These are phyloP conservation scores for Noctua comes DNA, from an alignment of 2,888 invertebrate species.

Conservation along the genomic window DNA sequence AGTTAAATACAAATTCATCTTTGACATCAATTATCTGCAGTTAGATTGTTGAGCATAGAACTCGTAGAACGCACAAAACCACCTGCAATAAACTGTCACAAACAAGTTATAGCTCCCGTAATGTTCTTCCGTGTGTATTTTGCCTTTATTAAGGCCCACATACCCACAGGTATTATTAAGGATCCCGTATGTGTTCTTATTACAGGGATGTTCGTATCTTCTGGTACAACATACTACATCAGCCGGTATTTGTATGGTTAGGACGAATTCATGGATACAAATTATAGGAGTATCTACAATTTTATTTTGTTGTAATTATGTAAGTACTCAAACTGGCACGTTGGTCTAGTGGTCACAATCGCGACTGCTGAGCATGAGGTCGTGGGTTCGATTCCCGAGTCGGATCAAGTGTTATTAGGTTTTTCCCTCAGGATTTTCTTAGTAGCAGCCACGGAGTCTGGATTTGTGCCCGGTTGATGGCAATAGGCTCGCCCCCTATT, in stretches of 20 bases:
- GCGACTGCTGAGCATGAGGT: no score
- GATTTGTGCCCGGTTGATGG: no score
- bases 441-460: no score
- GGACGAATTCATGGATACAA: background rate
- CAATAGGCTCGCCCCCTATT: no score
- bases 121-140: background rate
- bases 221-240: background rate
- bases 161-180: conserved; percentile 29
- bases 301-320: background rate
- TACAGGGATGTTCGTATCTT: background rate
- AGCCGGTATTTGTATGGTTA: conserved; percentile 3
- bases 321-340: no score
- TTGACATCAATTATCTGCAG: no score
- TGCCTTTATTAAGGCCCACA: conserved; percentile 11
- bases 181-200: background rate
- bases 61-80: background rate
- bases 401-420: no score
- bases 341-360: no score
- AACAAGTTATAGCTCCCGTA: conserved; percentile 2
- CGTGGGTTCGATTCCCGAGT: no score
- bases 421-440: no score
- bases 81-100: background rate
- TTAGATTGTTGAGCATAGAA: no score
- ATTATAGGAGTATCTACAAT: background rate
- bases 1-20: no score